phyloP scores from a whole-genome alignment of 1,140 invertebrate species.

The Drosophila bifasciata region DNA sequence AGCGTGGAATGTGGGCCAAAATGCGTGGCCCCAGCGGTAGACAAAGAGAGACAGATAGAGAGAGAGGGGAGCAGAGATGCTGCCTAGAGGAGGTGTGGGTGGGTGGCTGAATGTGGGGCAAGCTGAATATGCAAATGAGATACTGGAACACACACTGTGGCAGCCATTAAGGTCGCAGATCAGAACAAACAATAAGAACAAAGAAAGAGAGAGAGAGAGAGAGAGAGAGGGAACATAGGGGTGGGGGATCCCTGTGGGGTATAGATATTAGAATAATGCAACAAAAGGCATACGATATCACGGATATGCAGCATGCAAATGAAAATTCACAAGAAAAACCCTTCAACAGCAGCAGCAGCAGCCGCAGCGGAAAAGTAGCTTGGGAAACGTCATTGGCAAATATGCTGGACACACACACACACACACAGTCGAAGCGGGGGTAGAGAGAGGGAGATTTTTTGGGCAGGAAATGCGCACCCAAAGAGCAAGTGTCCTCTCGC shows the following conservation, averaged over 20 bases:
- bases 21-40: conserved; percentile 4
- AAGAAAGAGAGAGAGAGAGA: conserved; percentile 6
- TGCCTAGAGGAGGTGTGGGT: background rate
- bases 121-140: conserved; percentile 45
- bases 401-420: conserved; percentile 53
- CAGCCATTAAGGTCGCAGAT: conserved; percentile 58
- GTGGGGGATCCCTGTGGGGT: conserved; percentile 6
- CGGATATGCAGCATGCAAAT: conserved; percentile 57
- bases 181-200: conserved; percentile 57
- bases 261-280: conserved; percentile 75
- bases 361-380: conserved; percentile 13
- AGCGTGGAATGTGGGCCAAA: conserved; percentile 66
- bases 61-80: too few species aligned
- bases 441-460: background rate
- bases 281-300: conserved; percentile 49
- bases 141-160: conserved; percentile 8
- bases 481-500: conserved; percentile 5
- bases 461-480: conserved; percentile 7
- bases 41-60: background rate
- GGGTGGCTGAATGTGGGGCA: conserved; percentile 18
- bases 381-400: conserved; percentile 60
- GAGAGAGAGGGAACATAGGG: background rate
- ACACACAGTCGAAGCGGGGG: conserved; percentile 18
- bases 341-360: too few species aligned
- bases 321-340: conserved; percentile 26